phyloP scores from a whole-genome alignment of 2,888 invertebrate genomes.

The Bellardia bayeri region DNA sequence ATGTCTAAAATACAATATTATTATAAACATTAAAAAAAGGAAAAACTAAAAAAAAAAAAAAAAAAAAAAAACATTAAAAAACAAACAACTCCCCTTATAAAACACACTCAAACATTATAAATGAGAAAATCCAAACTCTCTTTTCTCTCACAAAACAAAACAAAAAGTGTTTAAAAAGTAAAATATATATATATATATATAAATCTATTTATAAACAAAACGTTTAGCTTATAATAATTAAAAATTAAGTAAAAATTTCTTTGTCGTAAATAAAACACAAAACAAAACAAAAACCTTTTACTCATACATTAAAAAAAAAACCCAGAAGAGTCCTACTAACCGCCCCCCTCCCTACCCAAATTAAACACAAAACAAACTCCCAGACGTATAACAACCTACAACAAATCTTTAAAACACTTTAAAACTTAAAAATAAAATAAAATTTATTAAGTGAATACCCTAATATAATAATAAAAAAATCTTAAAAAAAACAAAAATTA shows the following conservation, averaged over 20 bases:
- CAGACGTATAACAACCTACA: conserved; percentile 15
- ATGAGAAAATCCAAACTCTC: conserved; percentile 11
- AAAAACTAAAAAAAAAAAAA: conserved; percentile 22
- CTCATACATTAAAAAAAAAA: conserved; percentile 53
- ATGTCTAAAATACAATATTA: conserved; percentile 48
- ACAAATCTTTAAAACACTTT: conserved; percentile 39
- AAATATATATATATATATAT: conserved; percentile 28
- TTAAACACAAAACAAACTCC: conserved; percentile 23
- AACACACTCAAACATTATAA: conserved; percentile 45
- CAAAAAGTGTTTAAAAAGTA: conserved; percentile 41
- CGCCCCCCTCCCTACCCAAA: not conserved
- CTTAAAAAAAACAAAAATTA: conserved; percentile 54
- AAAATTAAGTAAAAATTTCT: conserved; percentile 60
- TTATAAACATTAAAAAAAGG: conserved; percentile 14
- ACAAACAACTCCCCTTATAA: conserved; percentile 8
- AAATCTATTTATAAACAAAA: conserved; percentile 61
- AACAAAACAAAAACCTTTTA: conserved; percentile 36
- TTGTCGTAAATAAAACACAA: conserved; percentile 63
- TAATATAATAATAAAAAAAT: conserved; percentile 39
- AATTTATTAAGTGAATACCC: conserved; percentile 62
- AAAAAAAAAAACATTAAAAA: conserved; percentile 15
- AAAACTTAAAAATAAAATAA: conserved; percentile 26
- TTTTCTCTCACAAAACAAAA: conserved; percentile 36
- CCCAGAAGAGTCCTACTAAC: not conserved
- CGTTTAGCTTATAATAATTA: conserved; percentile 63